Conservation (phyloP, 2,797 vertebrate species). For the Babyrousa celebensis region DNA sequence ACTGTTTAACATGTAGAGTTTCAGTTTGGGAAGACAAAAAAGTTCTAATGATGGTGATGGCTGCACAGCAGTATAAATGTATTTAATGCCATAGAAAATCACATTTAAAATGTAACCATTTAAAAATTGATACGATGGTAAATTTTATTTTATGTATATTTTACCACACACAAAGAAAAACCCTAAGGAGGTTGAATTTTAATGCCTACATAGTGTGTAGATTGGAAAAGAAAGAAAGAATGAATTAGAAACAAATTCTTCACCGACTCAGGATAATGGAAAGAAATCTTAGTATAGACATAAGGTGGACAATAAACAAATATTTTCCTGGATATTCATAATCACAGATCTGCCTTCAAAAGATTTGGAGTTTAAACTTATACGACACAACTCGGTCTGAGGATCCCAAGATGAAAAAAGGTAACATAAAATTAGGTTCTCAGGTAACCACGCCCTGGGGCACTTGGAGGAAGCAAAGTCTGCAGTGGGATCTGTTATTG, state of each 20-base stretch:
- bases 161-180: neutral
- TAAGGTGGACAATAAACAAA: neutral
- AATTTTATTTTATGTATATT: neutral
- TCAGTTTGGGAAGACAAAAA: neutral
- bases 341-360: neutral
- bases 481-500: neutral
- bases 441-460: neutral
- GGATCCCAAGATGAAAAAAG: slow-evolving; percentile 7
- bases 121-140: neutral
- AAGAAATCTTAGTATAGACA: slow-evolving; percentile 13
- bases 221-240: slow-evolving; percentile 22
- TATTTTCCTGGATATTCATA: neutral
- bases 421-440: slow-evolving; percentile 23
- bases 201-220: neutral
- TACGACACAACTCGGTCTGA: neutral
- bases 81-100: neutral
- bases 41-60: neutral
- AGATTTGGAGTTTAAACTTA: slow-evolving; percentile 29
- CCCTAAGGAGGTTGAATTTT: neutral
- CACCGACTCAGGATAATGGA: neutral
- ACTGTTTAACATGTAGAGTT: neutral
- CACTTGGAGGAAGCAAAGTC: neutral
- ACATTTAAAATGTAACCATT: neutral
- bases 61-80: neutral
- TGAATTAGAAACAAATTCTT: slow-evolving; percentile 20